Percentiles rank a stretch among this genome's conserved stretches.
Evolutionary conservation across 2,888 invertebrate genomes (phyloP).

Genomic region (Archaeoteleia sp.): DNA sequence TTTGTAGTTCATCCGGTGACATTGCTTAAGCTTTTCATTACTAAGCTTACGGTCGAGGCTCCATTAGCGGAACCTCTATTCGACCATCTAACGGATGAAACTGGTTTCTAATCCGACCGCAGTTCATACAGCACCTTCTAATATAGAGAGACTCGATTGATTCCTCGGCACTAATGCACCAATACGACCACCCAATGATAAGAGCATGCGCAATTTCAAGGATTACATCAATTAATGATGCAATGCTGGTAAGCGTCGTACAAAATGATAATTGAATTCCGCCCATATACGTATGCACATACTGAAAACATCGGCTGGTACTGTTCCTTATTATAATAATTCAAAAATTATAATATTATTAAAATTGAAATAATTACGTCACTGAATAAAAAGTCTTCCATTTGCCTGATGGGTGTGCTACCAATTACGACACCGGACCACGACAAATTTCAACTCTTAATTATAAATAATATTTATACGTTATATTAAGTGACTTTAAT

Average conservation of each 20-base stretch:
- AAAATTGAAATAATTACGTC: too few relatives aligned
- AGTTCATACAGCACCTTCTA: slow-evolving; percentile 64
- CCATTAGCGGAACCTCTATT: slow-evolving; percentile 53
- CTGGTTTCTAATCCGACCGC: slow-evolving; percentile 69
- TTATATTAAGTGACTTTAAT: too few relatives aligned
- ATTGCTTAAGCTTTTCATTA: slow-evolving; percentile 48
- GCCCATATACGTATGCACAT: too few relatives aligned
- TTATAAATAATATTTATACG: too few relatives aligned
- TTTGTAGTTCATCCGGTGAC: slow-evolving; percentile 36
- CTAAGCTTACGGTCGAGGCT: slow-evolving; percentile 45
- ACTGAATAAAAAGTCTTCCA: too few relatives aligned
- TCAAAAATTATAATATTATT: too few relatives aligned
- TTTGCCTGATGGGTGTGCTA: too few relatives aligned
- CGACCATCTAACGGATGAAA: slow-evolving; percentile 53
- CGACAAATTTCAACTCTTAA: too few relatives aligned
- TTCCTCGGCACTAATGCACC: slow-evolving; percentile 61
- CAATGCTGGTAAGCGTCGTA: slow-evolving; percentile 43
- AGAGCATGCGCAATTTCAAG: slow-evolving; percentile 58
- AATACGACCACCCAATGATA: slow-evolving; percentile 52
- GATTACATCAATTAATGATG: slow-evolving; percentile 60
- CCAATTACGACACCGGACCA: too few relatives aligned
- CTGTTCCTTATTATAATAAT: too few relatives aligned
- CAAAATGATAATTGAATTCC: slow-evolving; percentile 14
- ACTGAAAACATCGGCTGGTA: too few relatives aligned
- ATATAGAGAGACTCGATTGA: slow-evolving; percentile 71